phyloP scores from a whole-genome alignment of 2,888 invertebrate genomes.

The Synanthedon formicaeformis region DNA sequence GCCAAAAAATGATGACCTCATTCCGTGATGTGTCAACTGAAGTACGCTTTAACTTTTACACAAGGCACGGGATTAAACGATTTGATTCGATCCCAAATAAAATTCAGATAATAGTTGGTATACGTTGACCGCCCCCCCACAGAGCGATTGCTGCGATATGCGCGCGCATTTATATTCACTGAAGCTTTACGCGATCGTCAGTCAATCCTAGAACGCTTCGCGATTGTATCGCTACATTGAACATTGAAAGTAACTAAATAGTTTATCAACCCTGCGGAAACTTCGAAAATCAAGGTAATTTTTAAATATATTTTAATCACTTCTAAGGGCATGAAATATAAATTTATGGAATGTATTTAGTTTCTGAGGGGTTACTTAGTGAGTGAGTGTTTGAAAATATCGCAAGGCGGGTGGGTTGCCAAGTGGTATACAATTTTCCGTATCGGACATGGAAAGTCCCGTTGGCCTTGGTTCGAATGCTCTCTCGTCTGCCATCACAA shows the following conservation, averaged over 20 bases:
- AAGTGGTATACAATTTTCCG: slow-evolving; percentile 1
- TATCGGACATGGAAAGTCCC: slow-evolving; percentile 36
- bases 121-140: slow-evolving; percentile 41
- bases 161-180: slow-evolving; percentile 64
- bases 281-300: slow-evolving; percentile 21
- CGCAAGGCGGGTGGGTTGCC: slow-evolving; percentile 10
- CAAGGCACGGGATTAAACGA: no score
- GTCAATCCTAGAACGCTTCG: slow-evolving; percentile 47
- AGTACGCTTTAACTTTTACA: no score
- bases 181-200: slow-evolving; percentile 39
- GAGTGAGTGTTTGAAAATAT: neutral
- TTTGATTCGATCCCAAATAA: no score
- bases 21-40: no score
- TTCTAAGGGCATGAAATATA: no score
- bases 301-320: neutral
- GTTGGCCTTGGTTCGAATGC: slow-evolving; percentile 26
- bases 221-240: slow-evolving; percentile 24
- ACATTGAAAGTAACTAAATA: slow-evolving; percentile 9
- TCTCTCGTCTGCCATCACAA: slow-evolving; percentile 16
- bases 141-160: slow-evolving; percentile 47
- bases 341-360: no score
- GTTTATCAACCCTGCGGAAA: slow-evolving; percentile 9
- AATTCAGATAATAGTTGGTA: no score
- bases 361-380: no score
- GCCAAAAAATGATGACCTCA: no score